phyloP scores from a whole-genome alignment of 2,113 vertebrate species.

The Lates calcarifer region DNA sequence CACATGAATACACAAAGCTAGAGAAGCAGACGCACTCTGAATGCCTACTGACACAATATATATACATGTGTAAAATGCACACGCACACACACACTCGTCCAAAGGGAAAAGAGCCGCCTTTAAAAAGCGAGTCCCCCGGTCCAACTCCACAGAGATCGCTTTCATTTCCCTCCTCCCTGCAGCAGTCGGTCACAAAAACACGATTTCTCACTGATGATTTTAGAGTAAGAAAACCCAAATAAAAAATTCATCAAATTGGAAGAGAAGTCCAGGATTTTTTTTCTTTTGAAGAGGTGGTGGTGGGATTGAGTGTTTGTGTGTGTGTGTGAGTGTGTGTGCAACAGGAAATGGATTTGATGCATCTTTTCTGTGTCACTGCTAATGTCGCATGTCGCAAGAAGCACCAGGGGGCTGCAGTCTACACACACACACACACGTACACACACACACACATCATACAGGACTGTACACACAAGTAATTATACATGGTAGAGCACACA shows the following conservation, averaged over 20 bases:
- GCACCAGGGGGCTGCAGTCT: constrained; percentile 62
- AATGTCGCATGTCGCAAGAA: constrained; percentile 70
- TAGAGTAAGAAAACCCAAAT: constrained; percentile 58
- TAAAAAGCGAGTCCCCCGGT: constrained; percentile 50
- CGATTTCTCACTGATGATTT: constrained; percentile 63
- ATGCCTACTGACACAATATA: constrained; percentile 17
- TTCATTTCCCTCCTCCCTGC: constrained; percentile 55
- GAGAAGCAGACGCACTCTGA: neutral
- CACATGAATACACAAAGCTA: constrained; percentile 5
- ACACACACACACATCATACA: constrained; percentile 30
- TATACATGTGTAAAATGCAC: constrained; percentile 39
- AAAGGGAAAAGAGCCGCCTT: constrained; percentile 45
- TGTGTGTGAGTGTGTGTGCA: constrained; percentile 4
- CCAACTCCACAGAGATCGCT: constrained; percentile 65
- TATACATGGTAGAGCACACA: constrained; percentile 21
- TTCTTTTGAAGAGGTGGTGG: constrained; percentile 1
- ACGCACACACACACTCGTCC: constrained; percentile 43
- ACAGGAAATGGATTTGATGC: constrained; percentile 66
- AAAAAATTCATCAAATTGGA: constrained; percentile 76
- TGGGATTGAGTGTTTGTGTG: neutral
- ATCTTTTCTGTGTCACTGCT: constrained; percentile 80
- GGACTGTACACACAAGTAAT: constrained; percentile 21
- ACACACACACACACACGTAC: constrained; percentile 13
- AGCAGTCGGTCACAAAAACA: constrained; percentile 67
- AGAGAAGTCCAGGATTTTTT: constrained; percentile 48